phyloP scores from a whole-genome alignment of 2,888 invertebrate species.

The Drosophila ochracea region DNA sequence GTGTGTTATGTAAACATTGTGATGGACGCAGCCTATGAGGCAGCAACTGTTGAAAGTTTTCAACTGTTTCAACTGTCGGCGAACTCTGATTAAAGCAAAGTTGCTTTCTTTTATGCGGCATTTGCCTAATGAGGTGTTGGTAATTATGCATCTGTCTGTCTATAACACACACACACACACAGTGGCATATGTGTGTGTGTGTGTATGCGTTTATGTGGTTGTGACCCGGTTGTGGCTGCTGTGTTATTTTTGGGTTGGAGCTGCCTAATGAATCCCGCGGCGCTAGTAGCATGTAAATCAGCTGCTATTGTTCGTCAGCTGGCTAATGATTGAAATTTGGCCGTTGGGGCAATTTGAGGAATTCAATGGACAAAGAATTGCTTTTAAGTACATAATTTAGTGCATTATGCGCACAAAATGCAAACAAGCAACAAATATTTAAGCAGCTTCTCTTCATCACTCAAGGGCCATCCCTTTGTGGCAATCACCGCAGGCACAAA shows the following conservation, averaged over 20 bases:
- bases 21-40: slow-evolving; percentile 68
- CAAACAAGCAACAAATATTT: slow-evolving; percentile 21
- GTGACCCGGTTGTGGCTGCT: slow-evolving; percentile 28
- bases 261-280: slow-evolving; percentile 45
- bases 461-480: slow-evolving; percentile 36
- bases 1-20: slow-evolving; percentile 54
- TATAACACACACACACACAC: neutral
- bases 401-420: slow-evolving; percentile 21
- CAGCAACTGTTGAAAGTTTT: slow-evolving; percentile 54
- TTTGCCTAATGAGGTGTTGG: slow-evolving; percentile 76
- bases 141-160: slow-evolving; percentile 48
- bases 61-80: slow-evolving; percentile 2
- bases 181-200: slow-evolving; percentile 3
- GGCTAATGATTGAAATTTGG: slow-evolving; percentile 61
- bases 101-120: slow-evolving; percentile 43
- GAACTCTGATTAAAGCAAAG: slow-evolving; percentile 67
- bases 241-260: slow-evolving; percentile 55
- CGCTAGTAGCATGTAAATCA: slow-evolving; percentile 50
- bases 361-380: slow-evolving; percentile 29
- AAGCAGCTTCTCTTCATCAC: slow-evolving; percentile 12
- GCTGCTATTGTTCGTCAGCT: slow-evolving; percentile 55
- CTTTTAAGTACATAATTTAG: slow-evolving; percentile 38
- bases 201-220: slow-evolving; percentile 8
- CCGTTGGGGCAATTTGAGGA: slow-evolving; percentile 23
- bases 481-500: slow-evolving; percentile 43